A percentile compares a stretch with the other conserved stretches of the same genome.
Conservation (phyloP, 2,888 invertebrate genomes). For the Neoaliturus tenellus region DNA sequence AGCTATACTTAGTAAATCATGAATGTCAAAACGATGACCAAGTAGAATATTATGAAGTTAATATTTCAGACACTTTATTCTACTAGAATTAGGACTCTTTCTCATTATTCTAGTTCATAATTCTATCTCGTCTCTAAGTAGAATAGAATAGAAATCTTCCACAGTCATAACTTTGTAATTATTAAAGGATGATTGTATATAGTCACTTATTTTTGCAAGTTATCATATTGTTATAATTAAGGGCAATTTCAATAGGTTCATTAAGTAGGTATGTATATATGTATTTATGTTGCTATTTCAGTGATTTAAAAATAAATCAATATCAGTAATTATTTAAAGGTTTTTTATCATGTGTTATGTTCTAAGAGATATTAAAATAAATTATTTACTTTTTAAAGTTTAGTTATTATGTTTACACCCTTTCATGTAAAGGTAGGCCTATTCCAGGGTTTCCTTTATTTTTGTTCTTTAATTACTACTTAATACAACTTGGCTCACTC, state of each 20-base stretch:
- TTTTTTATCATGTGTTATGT: background rate
- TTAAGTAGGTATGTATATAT: conserved; percentile 1
- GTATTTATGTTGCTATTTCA: background rate
- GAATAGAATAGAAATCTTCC: conserved; percentile 13
- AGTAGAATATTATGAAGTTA: conserved; percentile 20
- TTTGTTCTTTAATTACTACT: too few species aligned
- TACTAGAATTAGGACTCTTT: conserved; percentile 16
- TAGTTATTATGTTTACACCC: background rate
- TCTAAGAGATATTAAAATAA: background rate
- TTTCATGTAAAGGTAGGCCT: too few species aligned
- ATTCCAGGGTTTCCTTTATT: too few species aligned
- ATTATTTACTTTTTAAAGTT: background rate
- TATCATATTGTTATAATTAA: conserved; percentile 23
- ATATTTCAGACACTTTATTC: background rate
- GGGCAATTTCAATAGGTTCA: background rate
- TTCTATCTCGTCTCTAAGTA: conserved; percentile 5
- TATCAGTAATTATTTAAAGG: background rate
- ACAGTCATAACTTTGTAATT: conserved; percentile 31
- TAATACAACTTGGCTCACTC: too few species aligned
- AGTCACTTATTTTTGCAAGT: conserved; percentile 33
- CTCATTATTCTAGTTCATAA: background rate
- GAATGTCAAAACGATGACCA: conserved; percentile 5
- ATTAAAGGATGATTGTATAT: conserved; percentile 1
- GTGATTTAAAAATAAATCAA: background rate
- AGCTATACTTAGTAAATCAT: background rate